Evolutionary conservation across 2,113 vertebrate genomes (phyloP), one percentile per base, ranked within the genome.

Genomic region (Thymallus thymallus): DNA sequence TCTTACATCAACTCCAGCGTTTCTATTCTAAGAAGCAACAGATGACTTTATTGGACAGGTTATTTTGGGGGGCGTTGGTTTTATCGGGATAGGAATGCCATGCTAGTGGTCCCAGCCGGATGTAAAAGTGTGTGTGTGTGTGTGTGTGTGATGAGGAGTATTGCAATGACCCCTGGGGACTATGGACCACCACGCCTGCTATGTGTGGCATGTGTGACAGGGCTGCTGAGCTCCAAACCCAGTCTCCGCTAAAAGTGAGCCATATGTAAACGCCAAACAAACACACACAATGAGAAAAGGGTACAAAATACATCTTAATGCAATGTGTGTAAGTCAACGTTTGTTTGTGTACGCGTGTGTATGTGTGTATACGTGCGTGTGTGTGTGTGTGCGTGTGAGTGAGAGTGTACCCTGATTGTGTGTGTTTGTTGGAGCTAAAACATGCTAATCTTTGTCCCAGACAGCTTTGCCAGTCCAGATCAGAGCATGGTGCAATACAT

Each of bases 31-130:
- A 81, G 88, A 41, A 41, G 35, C 35, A 41, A 41, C 35, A 41
- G 35, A 41, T 41, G 10, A 41, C 35, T 41, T 41, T 41, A 41
- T 41, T 41, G 2, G 7, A 72, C 64, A 26, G 81, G 83, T 86
- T 92, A 89, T 91, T 91, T 91, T 84, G 41, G 82, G 10, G 82
- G 84, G 86, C 86, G 87, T 86, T 77, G 85, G 88, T 87, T 88
- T 86, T 84, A 87, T 86, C 60, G 12, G 75, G 48, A 51, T 51
- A 51, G 48, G 48, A 51, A 70, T 75, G 64, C 65, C 41, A 65
- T 66, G 66, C 60, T 69, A 45, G 24, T 58, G 26, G 80, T 68
- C 77, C 72, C 70, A 67, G 55, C 84, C 79, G 76, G 83, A 90
- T 90, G 78, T 88, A 86, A 91, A 89, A 84, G 79, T 78, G 76